These are phyloP conservation scores for Tupaia chinensis DNA, from an alignment of 2,113 vertebrate species.

Conservation along the genomic window DNA sequence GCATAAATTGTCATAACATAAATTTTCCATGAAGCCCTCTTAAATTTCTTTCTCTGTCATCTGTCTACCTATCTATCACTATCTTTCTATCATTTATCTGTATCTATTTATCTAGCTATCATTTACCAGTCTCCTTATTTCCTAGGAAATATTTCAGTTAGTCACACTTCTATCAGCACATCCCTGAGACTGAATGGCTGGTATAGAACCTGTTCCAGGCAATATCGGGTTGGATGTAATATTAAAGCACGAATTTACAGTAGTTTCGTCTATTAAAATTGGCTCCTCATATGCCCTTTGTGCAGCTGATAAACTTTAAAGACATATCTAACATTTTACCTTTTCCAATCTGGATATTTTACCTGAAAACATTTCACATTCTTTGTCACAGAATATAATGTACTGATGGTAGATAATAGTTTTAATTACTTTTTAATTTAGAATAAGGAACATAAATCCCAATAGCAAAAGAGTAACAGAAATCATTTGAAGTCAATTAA, in stretches of 20 bases:
- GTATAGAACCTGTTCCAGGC: not conserved
- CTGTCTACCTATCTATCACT: too few relatives aligned
- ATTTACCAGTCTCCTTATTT: not conserved
- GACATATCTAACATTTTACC: not conserved
- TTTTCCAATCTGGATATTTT: conserved; percentile 45
- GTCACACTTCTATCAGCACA: not conserved
- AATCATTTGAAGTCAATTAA: conserved; percentile 83
- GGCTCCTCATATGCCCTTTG: not conserved
- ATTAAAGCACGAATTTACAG: not conserved
- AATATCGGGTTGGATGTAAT: not conserved
- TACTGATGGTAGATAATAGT: conserved; percentile 68
- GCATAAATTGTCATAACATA: too few relatives aligned
- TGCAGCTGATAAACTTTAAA: not conserved
- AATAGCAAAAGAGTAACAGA: conserved; percentile 69
- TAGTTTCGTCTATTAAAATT: not conserved
- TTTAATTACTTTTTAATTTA: conserved; percentile 85
- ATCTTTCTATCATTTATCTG: too few relatives aligned
- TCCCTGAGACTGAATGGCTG: too few relatives aligned
- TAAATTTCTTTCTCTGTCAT: too few relatives aligned
- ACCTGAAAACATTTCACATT: conserved; percentile 64
- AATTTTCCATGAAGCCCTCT: too few relatives aligned
- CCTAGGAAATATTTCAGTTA: not conserved
- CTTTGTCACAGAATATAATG: conserved; percentile 60
- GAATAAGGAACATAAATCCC: conserved; percentile 74
- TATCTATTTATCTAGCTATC: not conserved